A percentile compares a stretch with the other conserved stretches of the same genome.
These are phyloP conservation scores for Neoseiulus cucumeris DNA, from an alignment of 1,140 invertebrate genomes.

Conservation along the genomic window DNA sequence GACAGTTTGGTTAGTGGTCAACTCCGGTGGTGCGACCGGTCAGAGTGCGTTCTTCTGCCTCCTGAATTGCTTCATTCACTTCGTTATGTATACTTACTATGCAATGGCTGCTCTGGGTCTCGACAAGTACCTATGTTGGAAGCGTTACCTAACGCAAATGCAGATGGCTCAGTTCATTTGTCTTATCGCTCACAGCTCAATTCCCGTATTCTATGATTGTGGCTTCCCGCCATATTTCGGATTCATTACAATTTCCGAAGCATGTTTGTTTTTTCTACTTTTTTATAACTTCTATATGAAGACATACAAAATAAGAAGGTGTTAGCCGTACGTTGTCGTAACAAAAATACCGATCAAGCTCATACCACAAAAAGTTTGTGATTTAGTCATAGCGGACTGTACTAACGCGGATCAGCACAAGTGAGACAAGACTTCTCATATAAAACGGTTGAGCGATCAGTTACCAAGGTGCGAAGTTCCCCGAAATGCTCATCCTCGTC, in stretches of 20 bases:
- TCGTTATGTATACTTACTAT: conserved; percentile 36
- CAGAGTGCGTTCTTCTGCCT: conserved; percentile 48
- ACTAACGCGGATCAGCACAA: too few relatives aligned
- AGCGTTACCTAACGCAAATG: conserved; percentile 34
- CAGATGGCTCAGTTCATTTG: conserved; percentile 30
- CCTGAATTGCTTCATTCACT: conserved; percentile 69
- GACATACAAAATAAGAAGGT: too few relatives aligned
- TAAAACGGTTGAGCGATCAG: too few relatives aligned
- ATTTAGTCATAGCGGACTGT: too few relatives aligned
- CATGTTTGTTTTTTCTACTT: conserved; percentile 66
- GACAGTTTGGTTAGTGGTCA: conserved; percentile 80
- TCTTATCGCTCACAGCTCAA: conserved; percentile 71
- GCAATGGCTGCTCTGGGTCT: conserved; percentile 33
- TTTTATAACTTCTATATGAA: conserved; percentile 79
- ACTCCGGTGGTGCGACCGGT: too few relatives aligned
- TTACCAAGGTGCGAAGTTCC: too few relatives aligned
- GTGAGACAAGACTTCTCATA: too few relatives aligned
- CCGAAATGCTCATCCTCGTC: too few relatives aligned
- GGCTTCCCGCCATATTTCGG: conserved; percentile 83
- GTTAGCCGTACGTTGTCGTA: too few relatives aligned
- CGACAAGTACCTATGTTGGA: conserved; percentile 35
- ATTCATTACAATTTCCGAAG: conserved; percentile 68
- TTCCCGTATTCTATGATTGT: conserved; percentile 74
- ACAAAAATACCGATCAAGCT: too few relatives aligned
- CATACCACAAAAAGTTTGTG: too few relatives aligned